Evolutionary conservation across 2,888 invertebrate genomes (phyloP).

Genomic region (Piscicola geometra): DNA sequence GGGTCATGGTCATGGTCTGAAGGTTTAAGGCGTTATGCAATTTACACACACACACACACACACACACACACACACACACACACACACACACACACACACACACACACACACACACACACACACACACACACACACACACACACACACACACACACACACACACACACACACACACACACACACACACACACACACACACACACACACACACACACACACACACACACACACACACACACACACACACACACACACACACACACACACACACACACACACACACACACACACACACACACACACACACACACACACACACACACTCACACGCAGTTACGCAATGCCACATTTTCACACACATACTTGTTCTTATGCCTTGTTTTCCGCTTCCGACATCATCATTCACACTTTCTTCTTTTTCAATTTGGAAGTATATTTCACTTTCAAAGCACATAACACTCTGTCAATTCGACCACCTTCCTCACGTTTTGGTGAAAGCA

Average conservation of each 20-base stretch:
- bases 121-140: too few relatives aligned
- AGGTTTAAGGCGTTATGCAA: too few relatives aligned
- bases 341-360: conserved; percentile 52
- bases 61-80: background rate
- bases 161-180: background rate
- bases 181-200: conserved; percentile 23
- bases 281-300: background rate
- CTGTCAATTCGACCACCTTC: too few relatives aligned
- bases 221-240: conserved; percentile 26
- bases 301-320: background rate
- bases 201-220: conserved; percentile 28
- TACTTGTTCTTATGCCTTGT: too few relatives aligned
- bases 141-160: too few relatives aligned
- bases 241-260: conserved; percentile 16
- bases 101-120: background rate
- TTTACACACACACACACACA: background rate
- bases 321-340: background rate
- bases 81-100: background rate
- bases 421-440: too few relatives aligned
- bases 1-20: too few relatives aligned
- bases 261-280: conserved; percentile 4
- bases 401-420: too few relatives aligned
- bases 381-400: too few relatives aligned
- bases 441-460: too few relatives aligned
- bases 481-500: too few relatives aligned